Conservation (phyloP, 1,140 invertebrate genomes). For the Leptoteleia sp. region DNA sequence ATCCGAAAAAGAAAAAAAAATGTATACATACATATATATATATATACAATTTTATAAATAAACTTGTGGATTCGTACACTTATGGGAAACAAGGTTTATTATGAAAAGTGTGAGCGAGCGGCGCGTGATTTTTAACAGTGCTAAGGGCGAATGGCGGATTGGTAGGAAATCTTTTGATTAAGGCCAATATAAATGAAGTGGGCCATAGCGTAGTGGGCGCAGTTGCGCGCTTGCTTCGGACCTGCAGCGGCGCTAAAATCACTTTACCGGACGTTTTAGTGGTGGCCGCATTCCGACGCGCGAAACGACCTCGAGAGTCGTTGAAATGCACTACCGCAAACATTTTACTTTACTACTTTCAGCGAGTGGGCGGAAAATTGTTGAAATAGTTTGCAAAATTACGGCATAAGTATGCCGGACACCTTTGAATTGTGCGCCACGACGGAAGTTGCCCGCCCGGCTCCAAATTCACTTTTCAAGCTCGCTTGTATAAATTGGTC, state of each 20-base stretch:
- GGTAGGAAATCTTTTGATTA: too few species aligned
- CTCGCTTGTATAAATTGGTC: constrained; percentile 47
- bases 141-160: too few species aligned
- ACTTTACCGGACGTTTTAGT: constrained; percentile 53
- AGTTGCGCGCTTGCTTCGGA: constrained; percentile 25
- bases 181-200: too few species aligned
- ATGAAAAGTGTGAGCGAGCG: too few species aligned
- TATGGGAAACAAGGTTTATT: too few species aligned
- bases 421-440: constrained; percentile 43
- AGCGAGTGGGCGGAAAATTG: constrained; percentile 42
- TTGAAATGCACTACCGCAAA: constrained; percentile 65
- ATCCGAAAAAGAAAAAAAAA: too few species aligned
- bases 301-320: constrained; percentile 57
- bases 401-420: constrained; percentile 46
- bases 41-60: too few species aligned
- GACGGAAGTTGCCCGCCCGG: constrained; percentile 34
- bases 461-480: constrained; percentile 54
- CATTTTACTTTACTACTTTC: constrained; percentile 66
- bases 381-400: constrained; percentile 64
- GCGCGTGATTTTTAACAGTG: too few species aligned
- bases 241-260: constrained; percentile 42
- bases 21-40: too few species aligned
- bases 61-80: too few species aligned
- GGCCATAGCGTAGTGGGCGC: too few species aligned
- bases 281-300: constrained; percentile 47